Percentiles rank a stretch among this genome's conserved stretches.
Evolutionary conservation across 2,888 invertebrate genomes (phyloP).

Genomic region (Leptura quadrifasciata): DNA sequence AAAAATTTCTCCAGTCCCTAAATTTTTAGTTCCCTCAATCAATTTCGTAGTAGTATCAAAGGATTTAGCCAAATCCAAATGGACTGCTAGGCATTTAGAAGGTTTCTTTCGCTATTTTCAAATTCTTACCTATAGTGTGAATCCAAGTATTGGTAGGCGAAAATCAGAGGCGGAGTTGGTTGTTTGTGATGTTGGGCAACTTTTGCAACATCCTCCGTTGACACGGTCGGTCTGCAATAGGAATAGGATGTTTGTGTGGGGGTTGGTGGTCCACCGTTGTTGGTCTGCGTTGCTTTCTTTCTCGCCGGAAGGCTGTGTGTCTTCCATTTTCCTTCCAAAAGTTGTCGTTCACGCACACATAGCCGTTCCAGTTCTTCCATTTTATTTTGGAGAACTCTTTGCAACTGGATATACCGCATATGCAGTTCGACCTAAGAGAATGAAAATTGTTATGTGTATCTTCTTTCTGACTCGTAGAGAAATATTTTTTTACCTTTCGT

Average conservation of each 20-base stretch:
- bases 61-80: too few relatives aligned
- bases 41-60: too few relatives aligned
- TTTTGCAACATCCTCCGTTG: constrained; percentile 86
- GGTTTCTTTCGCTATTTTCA: too few relatives aligned
- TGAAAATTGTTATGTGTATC: neutral
- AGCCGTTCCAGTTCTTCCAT: constrained; percentile 90
- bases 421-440: constrained; percentile 87
- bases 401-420: constrained; percentile 93
- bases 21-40: too few relatives aligned
- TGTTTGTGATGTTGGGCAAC: constrained; percentile 65
- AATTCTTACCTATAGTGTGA: constrained; percentile 84
- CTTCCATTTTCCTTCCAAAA: constrained; percentile 91
- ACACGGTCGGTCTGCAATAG: constrained; percentile 84
- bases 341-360: constrained; percentile 87
- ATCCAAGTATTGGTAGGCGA: constrained; percentile 79
- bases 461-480: neutral
- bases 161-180: constrained; percentile 68
- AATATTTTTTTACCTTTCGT: constrained; percentile 81
- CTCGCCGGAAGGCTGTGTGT: constrained; percentile 91
- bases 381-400: constrained; percentile 88
- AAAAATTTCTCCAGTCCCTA: too few relatives aligned
- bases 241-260: constrained; percentile 74
- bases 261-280: constrained; percentile 74
- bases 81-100: too few relatives aligned
- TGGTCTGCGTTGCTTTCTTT: constrained; percentile 82